These are phyloP conservation scores for Nycticorax nycticorax DNA, from an alignment of 2,113 vertebrate species.

Conservation along the genomic window DNA sequence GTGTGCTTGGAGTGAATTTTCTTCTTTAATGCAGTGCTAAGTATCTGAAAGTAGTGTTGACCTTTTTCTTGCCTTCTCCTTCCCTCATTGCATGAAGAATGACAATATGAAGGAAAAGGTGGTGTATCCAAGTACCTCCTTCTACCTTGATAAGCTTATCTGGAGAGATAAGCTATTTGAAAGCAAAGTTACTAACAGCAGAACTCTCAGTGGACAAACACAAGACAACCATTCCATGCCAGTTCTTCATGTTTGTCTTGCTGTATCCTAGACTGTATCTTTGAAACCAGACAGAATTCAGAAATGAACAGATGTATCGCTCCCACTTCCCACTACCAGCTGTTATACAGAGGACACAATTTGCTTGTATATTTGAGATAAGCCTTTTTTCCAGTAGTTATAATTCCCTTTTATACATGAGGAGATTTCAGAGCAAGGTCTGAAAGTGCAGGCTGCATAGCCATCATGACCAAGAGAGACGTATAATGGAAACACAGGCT, in stretches of 20 bases:
- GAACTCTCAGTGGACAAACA: not conserved
- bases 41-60: not conserved
- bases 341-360: not conserved
- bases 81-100: not conserved
- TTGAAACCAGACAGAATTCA: not conserved
- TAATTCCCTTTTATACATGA: not conserved
- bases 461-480: not conserved
- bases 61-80: not conserved
- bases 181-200: not conserved
- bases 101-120: not conserved
- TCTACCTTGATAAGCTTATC: not conserved
- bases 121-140: not conserved
- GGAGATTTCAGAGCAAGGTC: not conserved
- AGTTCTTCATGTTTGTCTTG: not conserved
- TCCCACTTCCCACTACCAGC: not conserved
- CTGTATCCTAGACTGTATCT: not conserved
- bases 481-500: not conserved
- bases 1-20: not conserved
- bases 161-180: not conserved
- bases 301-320: not conserved
- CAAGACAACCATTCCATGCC: not conserved
- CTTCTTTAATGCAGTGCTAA: not conserved
- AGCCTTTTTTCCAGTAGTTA: not conserved
- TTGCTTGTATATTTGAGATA: not conserved
- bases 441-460: not conserved